Evolutionary conservation across 92 coral and sea anemone species (phyloP).

Genomic region (Bergia puertoricense): DNA sequence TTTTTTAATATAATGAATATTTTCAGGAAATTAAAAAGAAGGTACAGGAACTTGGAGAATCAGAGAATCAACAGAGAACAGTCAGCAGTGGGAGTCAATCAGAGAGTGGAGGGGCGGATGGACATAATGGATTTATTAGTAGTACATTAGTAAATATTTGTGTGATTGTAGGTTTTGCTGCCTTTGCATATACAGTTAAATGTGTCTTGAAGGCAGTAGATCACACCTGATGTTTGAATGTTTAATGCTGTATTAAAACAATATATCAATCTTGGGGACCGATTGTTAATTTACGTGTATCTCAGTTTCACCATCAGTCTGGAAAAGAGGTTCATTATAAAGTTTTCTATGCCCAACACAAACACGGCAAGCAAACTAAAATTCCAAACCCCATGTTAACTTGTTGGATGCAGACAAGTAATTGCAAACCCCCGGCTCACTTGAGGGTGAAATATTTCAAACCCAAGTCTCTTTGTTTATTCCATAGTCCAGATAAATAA

Average conservation of each 20-base stretch:
- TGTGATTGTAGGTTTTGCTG: slow-evolving; percentile 96
- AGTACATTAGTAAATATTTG: slow-evolving; percentile 90
- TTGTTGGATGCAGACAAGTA: too few species aligned
- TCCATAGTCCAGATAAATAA: too few species aligned
- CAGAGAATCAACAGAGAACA: not conserved
- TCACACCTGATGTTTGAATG: slow-evolving; percentile 54
- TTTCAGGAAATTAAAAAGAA: slow-evolving; percentile 48
- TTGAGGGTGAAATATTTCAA: too few species aligned
- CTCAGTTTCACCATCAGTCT: too few species aligned
- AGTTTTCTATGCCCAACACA: too few species aligned
- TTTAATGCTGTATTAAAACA: not conserved
- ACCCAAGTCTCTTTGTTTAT: too few species aligned
- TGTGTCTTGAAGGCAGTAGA: slow-evolving; percentile 96
- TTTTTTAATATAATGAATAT: not conserved
- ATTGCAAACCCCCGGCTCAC: too few species aligned
- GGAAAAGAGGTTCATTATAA: too few species aligned
- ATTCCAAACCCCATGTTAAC: too few species aligned
- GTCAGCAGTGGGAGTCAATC: slow-evolving; percentile 6
- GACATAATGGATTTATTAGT: slow-evolving; percentile 78
- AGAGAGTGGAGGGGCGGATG: slow-evolving; percentile 56
- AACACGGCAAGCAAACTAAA: too few species aligned
- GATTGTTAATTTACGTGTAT: not conserved
- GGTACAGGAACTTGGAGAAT: slow-evolving; percentile 16
- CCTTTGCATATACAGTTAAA: slow-evolving; percentile 96
- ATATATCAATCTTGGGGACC: not conserved